These are phyloP conservation scores for Podargus strigoides DNA, from an alignment of 2,797 vertebrate species.

Conservation along the genomic window DNA sequence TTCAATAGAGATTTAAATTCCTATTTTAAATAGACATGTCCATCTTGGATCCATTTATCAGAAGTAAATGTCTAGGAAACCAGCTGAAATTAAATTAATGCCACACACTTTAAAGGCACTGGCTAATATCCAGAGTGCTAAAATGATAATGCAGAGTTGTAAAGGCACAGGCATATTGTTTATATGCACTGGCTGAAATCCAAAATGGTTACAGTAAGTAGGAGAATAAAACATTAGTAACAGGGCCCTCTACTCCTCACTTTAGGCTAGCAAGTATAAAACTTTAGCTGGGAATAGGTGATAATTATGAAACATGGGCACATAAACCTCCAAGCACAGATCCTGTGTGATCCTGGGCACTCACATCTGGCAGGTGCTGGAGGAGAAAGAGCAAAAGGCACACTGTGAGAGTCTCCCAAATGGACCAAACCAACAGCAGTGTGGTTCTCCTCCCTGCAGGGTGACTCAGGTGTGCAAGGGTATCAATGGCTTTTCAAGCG, in stretches of 20 bases:
- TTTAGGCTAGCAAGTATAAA: neutral
- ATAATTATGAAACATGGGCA: neutral
- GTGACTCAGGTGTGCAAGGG: neutral
- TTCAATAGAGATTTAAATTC: neutral
- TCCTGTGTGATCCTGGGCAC: neutral
- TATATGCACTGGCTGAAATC: slow-evolving; percentile 44
- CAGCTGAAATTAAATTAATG: slow-evolving; percentile 60
- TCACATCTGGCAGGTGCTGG: neutral
- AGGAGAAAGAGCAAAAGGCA: neutral
- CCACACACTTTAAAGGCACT: slow-evolving; percentile 42
- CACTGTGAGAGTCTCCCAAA: neutral
- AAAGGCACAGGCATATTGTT: slow-evolving; percentile 45
- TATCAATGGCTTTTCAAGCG: neutral
- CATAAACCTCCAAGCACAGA: neutral
- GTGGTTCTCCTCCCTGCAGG: neutral
- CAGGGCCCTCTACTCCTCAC: slow-evolving; percentile 13
- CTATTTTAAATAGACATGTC: slow-evolving; percentile 1
- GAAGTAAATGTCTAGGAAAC: slow-evolving; percentile 50
- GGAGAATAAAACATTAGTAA: slow-evolving; percentile 50
- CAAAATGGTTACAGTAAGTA: slow-evolving; percentile 54
- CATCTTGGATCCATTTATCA: slow-evolving; percentile 26
- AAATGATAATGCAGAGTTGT: slow-evolving; percentile 48
- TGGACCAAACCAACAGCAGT: neutral
- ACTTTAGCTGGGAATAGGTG: neutral
- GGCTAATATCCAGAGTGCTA: slow-evolving; percentile 54